Percentiles rank a stretch among this genome's conserved stretches.
phyloP scores from a whole-genome alignment of 2,888 invertebrate genomes.

The Microplitis manilae region DNA sequence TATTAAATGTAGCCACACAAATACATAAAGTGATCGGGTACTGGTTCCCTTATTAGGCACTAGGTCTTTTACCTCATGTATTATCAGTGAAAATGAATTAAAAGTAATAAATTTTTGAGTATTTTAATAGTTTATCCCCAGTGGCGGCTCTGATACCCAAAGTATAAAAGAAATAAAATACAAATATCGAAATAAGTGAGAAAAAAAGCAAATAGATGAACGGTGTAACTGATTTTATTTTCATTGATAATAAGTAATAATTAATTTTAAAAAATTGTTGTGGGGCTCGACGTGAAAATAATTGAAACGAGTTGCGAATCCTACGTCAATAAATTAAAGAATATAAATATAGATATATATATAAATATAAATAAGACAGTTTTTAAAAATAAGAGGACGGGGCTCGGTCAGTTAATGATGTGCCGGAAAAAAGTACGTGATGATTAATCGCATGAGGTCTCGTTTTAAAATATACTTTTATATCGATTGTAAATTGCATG shows the following conservation, averaged over 20 bases:
- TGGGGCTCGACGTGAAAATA: conserved; percentile 1
- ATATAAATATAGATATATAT: conserved; percentile 42
- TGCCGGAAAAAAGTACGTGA: conserved; percentile 10
- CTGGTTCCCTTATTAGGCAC: no score
- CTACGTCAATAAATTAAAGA: conserved; percentile 51
- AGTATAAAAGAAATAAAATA: conserved; percentile 48
- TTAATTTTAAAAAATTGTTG: conserved; percentile 53
- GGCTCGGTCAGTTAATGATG: conserved; percentile 25
- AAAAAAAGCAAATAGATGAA: conserved; percentile 59
- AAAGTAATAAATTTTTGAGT: conserved; percentile 43
- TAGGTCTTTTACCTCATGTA: conserved; percentile 7
- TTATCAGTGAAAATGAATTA: conserved; percentile 35
- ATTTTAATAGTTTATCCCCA: conserved; percentile 57
- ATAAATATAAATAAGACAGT: conserved; percentile 33
- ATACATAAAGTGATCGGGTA: no score
- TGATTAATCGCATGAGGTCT: not conserved
- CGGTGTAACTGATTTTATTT: conserved; percentile 67
- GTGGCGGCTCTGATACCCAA: conserved; percentile 66
- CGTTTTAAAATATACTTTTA: conserved; percentile 24
- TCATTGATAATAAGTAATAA: conserved; percentile 59
- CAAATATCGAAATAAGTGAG: not conserved
- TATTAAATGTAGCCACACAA: no score
- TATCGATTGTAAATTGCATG: conserved; percentile 9
- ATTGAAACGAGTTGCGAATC: conserved; percentile 51
- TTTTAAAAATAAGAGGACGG: conserved; percentile 31